Evolutionary conservation across 2,113 vertebrate genomes (phyloP), one percentile per base, ranked within the genome.

Genomic region (Elanus axillaris): DNA sequence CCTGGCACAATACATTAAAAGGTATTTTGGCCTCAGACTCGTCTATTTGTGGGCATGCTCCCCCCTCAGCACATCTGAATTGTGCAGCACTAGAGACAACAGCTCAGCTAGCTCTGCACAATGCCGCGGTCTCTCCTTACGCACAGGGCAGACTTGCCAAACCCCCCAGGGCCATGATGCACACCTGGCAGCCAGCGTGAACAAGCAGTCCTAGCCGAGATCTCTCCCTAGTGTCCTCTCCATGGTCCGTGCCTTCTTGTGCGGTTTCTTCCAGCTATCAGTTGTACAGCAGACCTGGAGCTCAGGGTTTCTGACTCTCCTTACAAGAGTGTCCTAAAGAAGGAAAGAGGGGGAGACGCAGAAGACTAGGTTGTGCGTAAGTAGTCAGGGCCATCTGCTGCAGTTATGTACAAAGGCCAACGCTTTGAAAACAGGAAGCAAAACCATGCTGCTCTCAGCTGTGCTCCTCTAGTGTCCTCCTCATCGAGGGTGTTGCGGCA

Each of bases 71-170:
- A 55, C 76, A 47, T 31, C 71, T 4, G 22, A 80, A n/a, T 13
- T 38, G 29, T 59, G 76, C 79, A 84, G 76, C 91, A 88, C 47
- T 48, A 67, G 16, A 81, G 47, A 74, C 21, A 36, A 55, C 60
- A 96, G 80, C 45, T 20, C 53, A 71, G 53, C 2, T 1, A 82
- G 82, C 34, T 76, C 56, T 66, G 56, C 62, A 72, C 6, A 5
- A 15, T 6, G 7, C 82, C 14, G 0, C 3, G 5, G 21, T 38
- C 53, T 85, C 64, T 53, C 53, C 6, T 3, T 21, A 64, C 5
- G 1, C 11, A 1, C 1, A 0, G 2, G n/a, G 16, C 1, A 0
- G 66, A 86, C 48, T 18, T 47, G 86, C 73, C 60, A 77, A 42
- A 9, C 48, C 55, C 67, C 52, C 34, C 1, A n/a, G 4, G 80